A percentile compares a stretch with the other conserved stretches of the same genome.
phyloP scores from a whole-genome alignment of 1,140 invertebrate species.

The Proctacanthus coquilletti region DNA sequence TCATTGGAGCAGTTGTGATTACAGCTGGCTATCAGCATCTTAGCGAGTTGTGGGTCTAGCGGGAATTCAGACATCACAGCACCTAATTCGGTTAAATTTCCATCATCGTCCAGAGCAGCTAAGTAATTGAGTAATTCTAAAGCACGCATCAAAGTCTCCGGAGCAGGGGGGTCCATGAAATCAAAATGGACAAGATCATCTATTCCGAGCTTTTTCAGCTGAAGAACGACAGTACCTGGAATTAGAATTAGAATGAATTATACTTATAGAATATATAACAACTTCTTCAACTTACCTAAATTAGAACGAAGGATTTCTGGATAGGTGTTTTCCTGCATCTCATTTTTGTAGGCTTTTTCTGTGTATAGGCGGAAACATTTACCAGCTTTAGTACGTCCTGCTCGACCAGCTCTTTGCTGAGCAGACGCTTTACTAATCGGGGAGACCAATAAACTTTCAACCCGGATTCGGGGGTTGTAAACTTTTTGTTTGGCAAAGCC shows the following conservation, averaged over 20 bases:
- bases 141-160: conserved; percentile 98
- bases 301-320: conserved; percentile 77
- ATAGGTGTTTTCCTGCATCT: conserved; percentile 99
- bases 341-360: conserved; percentile 95
- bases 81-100: conserved; percentile 88
- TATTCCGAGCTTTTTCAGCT: conserved; percentile 97
- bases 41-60: conserved; percentile 94
- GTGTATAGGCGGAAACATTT: conserved; percentile 99
- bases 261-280: background rate
- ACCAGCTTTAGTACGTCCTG: conserved; percentile 89
- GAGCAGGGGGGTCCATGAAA: conserved; percentile 99
- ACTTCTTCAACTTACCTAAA: conserved; percentile 15
- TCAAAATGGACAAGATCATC: conserved; percentile 99
- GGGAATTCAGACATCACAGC: conserved; percentile 99
- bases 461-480: conserved; percentile 92
- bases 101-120: conserved; percentile 78
- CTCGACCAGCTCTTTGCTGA: conserved; percentile 93
- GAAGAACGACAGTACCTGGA: conserved; percentile 74
- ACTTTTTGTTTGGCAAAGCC: conserved; percentile 99
- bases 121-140: conserved; percentile 96
- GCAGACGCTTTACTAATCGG: conserved; percentile 99
- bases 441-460: conserved; percentile 94
- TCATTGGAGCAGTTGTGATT: conserved; percentile 99
- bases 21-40: conserved; percentile 94
- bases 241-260: background rate